Percentiles rank a stretch among this genome's conserved stretches.
These are phyloP conservation scores for Anas bahamensis DNA, from an alignment of 2,797 vertebrate genomes.

Conservation along the genomic window DNA sequence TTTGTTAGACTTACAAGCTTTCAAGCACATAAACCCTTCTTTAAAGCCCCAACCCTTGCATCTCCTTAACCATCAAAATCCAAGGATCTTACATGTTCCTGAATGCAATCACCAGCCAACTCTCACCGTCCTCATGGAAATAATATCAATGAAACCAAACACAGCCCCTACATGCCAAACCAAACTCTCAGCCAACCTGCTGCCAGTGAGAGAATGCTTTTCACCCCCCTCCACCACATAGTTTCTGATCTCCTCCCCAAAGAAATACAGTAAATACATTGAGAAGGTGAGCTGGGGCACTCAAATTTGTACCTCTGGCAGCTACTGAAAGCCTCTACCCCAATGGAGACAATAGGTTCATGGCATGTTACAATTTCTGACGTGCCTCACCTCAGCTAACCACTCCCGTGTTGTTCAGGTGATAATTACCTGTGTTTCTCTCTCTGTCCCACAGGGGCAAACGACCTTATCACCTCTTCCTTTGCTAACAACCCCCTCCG, in stretches of 20 bases:
- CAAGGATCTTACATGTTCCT: rapidly evolving
- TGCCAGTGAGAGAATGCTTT: neutral
- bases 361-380: neutral
- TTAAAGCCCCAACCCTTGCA: neutral
- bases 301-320: neutral
- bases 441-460: neutral
- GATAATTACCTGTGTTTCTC: neutral
- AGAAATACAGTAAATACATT: neutral
- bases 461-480: neutral
- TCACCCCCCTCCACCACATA: neutral
- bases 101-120: rapidly evolving
- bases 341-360: neutral
- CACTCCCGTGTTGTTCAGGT: neutral
- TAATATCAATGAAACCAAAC: neutral
- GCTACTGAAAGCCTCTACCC: neutral
- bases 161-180: neutral
- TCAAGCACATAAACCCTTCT: neutral
- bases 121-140: neutral
- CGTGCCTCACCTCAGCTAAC: neutral
- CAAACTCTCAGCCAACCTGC: neutral
- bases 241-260: neutral
- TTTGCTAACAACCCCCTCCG: neutral
- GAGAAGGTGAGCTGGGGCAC: neutral
- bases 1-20: neutral
- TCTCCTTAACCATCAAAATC: neutral